Conservation (phyloP, 2,113 vertebrate genomes). For the Lipophrys pholis region DNA sequence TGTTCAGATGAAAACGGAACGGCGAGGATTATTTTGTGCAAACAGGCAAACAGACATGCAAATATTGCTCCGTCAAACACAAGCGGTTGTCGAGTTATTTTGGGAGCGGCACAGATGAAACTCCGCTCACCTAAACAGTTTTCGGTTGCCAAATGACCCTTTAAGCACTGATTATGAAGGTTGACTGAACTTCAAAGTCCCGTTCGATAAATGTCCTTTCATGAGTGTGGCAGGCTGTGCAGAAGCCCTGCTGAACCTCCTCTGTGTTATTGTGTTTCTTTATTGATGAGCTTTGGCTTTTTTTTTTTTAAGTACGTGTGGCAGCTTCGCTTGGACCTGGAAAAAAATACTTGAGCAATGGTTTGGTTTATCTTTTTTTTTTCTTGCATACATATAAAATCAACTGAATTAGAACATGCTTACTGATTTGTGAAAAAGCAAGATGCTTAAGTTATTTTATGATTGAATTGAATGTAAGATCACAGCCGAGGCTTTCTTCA, state of each 20-base stretch:
- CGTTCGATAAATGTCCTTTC: neutral
- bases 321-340: neutral
- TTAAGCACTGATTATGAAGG: neutral
- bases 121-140: neutral
- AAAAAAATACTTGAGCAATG: neutral
- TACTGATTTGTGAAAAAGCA: no score
- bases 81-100: neutral
- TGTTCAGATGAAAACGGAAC: neutral
- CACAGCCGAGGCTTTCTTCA: neutral
- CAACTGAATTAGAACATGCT: neutral
- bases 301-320: neutral
- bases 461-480: neutral
- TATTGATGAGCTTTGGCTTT: neutral
- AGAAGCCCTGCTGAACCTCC: neutral
- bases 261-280: neutral
- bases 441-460: neutral
- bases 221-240: neutral
- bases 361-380: constrained; percentile 1
- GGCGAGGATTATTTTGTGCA: neutral
- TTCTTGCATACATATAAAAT: neutral
- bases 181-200: neutral
- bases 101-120: neutral
- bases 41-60: constrained; percentile 1
- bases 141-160: neutral
- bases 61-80: neutral